phyloP scores from a whole-genome alignment of 2,888 invertebrate species.

The Monopis laevigella region DNA sequence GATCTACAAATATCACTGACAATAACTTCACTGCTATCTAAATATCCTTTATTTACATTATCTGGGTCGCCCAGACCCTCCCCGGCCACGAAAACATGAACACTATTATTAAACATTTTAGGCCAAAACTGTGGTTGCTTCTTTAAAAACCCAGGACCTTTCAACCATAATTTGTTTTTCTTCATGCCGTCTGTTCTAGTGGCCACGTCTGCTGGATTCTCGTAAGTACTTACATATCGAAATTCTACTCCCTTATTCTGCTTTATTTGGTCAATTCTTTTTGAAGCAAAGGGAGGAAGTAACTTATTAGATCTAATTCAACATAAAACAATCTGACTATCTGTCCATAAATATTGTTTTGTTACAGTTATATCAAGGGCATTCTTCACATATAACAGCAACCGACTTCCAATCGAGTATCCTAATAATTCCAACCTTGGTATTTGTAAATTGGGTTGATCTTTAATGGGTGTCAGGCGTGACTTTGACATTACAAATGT shows the following conservation, averaged over 20 bases:
- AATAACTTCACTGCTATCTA: not conserved
- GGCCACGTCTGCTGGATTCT: not conserved
- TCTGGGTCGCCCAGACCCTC: not conserved
- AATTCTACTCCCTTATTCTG: not conserved
- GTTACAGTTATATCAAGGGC: not conserved
- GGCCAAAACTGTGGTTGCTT: not conserved
- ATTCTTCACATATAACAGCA: not conserved
- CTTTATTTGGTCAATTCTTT: not conserved
- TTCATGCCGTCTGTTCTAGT: not conserved
- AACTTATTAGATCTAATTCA: conserved; percentile 2
- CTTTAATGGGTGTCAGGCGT: not conserved
- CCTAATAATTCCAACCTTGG: conserved; percentile 5
- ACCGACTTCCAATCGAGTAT: conserved; percentile 1
- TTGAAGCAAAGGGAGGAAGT: not conserved
- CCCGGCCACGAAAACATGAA: not conserved
- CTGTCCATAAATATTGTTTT: conserved; percentile 1
- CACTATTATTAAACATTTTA: not conserved
- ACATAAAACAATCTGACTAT: conserved; percentile 6
- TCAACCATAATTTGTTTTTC: not conserved
- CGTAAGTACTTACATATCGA: not conserved
- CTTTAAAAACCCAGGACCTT: not conserved
- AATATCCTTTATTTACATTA: not conserved
- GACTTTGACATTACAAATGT: not conserved
- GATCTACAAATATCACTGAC: too few species aligned
- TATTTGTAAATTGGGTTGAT: not conserved